Base-by-base conservation (phyloP, 2,888 invertebrate genomes). In the Pristionchus arcanus region DNA sequence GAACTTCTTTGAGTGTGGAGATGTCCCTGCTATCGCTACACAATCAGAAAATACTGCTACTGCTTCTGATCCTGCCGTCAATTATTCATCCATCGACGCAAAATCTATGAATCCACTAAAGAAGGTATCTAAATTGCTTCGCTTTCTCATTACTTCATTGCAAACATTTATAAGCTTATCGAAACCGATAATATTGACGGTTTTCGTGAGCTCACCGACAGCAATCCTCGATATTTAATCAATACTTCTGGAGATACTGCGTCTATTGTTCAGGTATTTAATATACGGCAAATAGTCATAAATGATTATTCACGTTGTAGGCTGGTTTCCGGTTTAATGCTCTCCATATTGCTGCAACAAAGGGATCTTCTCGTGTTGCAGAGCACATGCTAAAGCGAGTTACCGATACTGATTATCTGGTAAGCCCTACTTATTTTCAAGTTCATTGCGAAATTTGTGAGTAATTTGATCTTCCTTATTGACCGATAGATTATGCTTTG, bases 241-340 rank as follows among this genome's bases (percentile, higher is more conserved):
- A 93, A 93, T 66, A 91, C 92, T 3, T 90, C 91, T 34, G 92
- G 92, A 37, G 93, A 93, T 55, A 91, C 91, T 28, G 91, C 93
- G 0, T 89, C 92, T 2, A 93, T 93, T 63, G 90, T 92, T 2
- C 91, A 92, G 93, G 91, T 90, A 9, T 9, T 42, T 28, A 16
- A 11, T 31, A 1, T 74, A 19, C 11, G 31, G 2, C 34, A 37
- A 83, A 0, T 83, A 34, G 28, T 49, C 25, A 49, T 42, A 49
- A 34, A 49, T 83, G 2, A 42, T 37, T 49, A 49, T 49, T 49
- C 42, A 49, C 13, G 13, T 49, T 49, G 42, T 25, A 91, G 91
- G 92, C 92, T 85, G 93, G 93, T 66, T 91, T 91, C 77, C 91
- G 93, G 9, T 93, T 92, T 55, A 93, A 93, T 87, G 91, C 91